phyloP scores from a whole-genome alignment of 2,113 vertebrate genomes.

The Pygoscelis adeliae region DNA sequence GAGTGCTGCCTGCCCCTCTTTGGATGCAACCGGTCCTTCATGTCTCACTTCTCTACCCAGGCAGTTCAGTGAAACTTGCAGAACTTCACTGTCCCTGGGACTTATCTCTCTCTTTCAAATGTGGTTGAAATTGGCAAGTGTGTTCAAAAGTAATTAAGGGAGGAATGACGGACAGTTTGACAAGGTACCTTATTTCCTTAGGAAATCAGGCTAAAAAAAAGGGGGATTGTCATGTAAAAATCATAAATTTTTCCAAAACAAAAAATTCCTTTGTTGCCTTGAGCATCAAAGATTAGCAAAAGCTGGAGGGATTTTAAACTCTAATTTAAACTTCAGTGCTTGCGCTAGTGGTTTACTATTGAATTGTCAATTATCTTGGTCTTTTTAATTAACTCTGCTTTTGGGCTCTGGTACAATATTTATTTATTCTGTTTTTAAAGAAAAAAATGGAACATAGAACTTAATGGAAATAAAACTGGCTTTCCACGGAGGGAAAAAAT shows the following conservation, averaged over 20 bases:
- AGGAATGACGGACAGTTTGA: background rate
- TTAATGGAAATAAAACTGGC: background rate
- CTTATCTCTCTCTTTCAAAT: conserved; percentile 12
- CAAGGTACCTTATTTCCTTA: conserved; percentile 15
- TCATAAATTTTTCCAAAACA: background rate
- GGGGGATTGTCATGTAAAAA: background rate
- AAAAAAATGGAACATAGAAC: background rate
- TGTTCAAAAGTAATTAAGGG: conserved; percentile 20
- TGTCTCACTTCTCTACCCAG: background rate
- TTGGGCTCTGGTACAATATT: background rate
- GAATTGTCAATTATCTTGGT: conserved; percentile 27
- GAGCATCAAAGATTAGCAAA: conserved; percentile 34
- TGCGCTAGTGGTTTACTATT: background rate
- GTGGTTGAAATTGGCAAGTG: background rate
- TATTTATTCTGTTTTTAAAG: background rate
- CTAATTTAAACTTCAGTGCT: conserved; percentile 14
- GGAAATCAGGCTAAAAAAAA: background rate
- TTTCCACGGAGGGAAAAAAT: background rate
- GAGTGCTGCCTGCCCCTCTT: background rate
- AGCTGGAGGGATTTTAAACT: conserved; percentile 12
- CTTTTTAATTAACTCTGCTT: conserved; percentile 54
- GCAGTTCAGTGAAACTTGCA: background rate
- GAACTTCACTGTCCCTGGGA: background rate
- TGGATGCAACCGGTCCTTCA: background rate
- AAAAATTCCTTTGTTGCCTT: conserved; percentile 7